phyloP scores from a whole-genome alignment of 1,140 invertebrate species.

The Drosophila pallidifrons region DNA sequence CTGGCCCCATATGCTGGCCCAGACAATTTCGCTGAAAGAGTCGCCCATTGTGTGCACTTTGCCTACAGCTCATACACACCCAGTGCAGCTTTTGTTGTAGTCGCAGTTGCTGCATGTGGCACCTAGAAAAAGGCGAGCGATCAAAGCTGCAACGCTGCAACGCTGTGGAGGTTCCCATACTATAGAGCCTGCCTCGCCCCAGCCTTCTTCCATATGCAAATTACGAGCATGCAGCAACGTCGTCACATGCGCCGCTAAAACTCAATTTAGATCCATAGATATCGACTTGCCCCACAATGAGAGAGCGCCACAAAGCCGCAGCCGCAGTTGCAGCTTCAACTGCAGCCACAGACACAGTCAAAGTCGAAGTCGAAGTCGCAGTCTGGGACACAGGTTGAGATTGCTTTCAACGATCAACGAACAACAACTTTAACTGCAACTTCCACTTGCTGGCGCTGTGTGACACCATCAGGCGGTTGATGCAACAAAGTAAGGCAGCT shows the following conservation, averaged over 20 bases:
- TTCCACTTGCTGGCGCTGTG: conserved; percentile 21
- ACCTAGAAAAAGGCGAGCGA: conserved; percentile 39
- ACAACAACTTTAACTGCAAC: conserved; percentile 2
- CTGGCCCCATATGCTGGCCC: conserved; percentile 66
- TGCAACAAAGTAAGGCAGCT: neutral
- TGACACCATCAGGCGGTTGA: neutral
- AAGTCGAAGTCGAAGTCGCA: neutral
- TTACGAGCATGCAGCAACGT: conserved; percentile 60
- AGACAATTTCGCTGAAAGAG: conserved; percentile 67
- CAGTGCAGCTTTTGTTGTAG: conserved; percentile 31
- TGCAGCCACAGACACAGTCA: neutral
- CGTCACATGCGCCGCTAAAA: conserved; percentile 82
- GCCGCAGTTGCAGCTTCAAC: neutral
- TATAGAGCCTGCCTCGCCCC: conserved; percentile 37
- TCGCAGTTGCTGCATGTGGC: conserved; percentile 47
- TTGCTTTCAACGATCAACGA: conserved; percentile 23
- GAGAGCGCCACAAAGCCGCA: conserved; percentile 40
- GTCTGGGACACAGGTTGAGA: conserved; percentile 51
- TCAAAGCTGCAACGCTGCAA: conserved; percentile 10
- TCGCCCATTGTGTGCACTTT: conserved; percentile 62
- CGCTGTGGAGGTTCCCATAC: conserved; percentile 74
- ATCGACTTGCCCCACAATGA: conserved; percentile 58
- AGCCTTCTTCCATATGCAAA: conserved; percentile 78
- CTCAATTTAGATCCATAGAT: conserved; percentile 81
- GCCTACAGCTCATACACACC: conserved; percentile 74